Conservation (phyloP, 2,113 vertebrate species). For the Piaya cayana region DNA sequence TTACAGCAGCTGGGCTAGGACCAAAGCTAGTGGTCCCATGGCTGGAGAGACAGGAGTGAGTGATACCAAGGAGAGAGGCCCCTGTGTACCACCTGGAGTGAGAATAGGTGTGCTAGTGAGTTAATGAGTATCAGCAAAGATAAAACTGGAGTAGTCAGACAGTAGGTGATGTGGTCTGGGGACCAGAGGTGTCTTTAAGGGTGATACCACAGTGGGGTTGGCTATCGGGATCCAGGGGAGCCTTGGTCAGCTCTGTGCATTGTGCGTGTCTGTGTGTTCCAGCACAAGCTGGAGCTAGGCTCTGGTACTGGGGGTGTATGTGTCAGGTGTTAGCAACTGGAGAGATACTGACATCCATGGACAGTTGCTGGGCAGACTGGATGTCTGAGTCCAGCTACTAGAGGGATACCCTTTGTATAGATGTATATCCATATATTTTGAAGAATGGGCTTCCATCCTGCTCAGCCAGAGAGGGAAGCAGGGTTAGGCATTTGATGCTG, state of each 20-base stretch:
- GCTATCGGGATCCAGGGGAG: neutral
- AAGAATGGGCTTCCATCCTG: neutral
- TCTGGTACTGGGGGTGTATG: neutral
- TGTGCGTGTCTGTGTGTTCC: neutral
- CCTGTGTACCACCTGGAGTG: neutral
- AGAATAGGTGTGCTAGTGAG: too few species aligned
- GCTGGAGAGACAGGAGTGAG: neutral
- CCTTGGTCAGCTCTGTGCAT: neutral
- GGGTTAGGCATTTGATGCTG: neutral
- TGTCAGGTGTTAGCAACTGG: neutral
- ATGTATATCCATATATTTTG: neutral
- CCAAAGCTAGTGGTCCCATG: neutral
- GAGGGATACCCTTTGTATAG: too few species aligned
- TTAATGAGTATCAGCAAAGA: neutral
- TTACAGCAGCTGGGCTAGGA: neutral
- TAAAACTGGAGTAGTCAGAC: neutral
- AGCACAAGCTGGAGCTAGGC: neutral
- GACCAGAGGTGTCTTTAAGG: neutral
- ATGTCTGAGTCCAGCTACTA: neutral
- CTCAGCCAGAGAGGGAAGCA: neutral
- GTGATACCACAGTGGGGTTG: neutral
- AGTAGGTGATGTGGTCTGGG: neutral
- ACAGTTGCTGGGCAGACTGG: neutral
- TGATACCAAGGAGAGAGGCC: neutral
- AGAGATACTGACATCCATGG: neutral